phyloP scores from a whole-genome alignment of 2,113 vertebrate species.

The Xyliphius kryptos region DNA sequence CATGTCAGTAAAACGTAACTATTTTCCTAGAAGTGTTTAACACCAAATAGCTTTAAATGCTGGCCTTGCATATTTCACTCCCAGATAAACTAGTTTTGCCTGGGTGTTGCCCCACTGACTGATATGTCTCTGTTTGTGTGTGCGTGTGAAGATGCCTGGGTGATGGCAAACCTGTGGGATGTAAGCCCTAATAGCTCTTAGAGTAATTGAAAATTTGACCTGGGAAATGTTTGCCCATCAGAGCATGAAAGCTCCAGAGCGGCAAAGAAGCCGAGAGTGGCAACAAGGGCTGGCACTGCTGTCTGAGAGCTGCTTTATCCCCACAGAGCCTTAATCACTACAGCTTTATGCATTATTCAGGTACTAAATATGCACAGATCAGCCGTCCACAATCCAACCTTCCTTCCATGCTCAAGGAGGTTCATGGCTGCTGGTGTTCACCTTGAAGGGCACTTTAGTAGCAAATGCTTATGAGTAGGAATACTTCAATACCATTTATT shows the following conservation, averaged over 20 bases:
- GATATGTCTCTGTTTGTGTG: conserved; percentile 21
- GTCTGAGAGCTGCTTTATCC: conserved; percentile 66
- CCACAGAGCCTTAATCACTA: conserved; percentile 45
- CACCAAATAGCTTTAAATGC: conserved; percentile 6
- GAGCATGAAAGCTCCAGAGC: conserved; percentile 73
- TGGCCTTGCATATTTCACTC: conserved; percentile 9
- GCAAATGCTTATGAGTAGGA: too few species aligned
- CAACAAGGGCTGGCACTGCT: conserved; percentile 49
- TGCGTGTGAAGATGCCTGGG: conserved; percentile 44
- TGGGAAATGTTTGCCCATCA: conserved; percentile 74
- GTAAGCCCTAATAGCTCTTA: conserved; percentile 53
- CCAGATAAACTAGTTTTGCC: conserved; percentile 43
- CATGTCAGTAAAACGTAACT: too few species aligned
- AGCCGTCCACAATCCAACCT: conserved; percentile 43
- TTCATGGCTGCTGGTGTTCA: conserved; percentile 46
- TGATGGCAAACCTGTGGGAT: conserved; percentile 36
- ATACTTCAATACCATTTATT: too few species aligned
- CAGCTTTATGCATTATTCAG: conserved; percentile 65
- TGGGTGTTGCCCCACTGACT: conserved; percentile 35
- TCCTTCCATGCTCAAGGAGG: conserved; percentile 41
- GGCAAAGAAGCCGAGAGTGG: conserved; percentile 52
- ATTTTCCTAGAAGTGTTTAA: too few species aligned
- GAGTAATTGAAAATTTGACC: conserved; percentile 79
- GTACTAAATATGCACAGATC: conserved; percentile 57
- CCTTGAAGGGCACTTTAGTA: conserved; percentile 48